Conservation (phyloP, 1,140 invertebrate species). For the Drosophila guanche region DNA sequence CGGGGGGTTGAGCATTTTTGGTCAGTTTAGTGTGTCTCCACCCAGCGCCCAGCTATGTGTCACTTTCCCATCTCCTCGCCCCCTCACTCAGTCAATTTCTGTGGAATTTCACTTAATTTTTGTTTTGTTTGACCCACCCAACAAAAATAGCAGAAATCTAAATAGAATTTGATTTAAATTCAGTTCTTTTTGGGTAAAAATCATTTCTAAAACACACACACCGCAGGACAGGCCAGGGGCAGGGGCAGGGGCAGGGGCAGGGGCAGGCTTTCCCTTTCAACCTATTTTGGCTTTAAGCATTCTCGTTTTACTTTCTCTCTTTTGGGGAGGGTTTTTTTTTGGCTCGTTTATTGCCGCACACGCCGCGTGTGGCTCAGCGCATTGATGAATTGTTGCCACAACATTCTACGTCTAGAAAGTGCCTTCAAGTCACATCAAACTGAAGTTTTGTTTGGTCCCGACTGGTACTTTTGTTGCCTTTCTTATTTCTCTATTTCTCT, state of each 20-base stretch:
- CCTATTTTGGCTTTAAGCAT: slow-evolving; percentile 21
- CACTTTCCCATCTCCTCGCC: background rate
- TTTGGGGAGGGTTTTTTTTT: background rate
- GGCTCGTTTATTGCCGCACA: slow-evolving; percentile 67
- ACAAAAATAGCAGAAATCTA: slow-evolving; percentile 19
- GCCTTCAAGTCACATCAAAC: slow-evolving; percentile 57
- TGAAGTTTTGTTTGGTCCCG: slow-evolving; percentile 49
- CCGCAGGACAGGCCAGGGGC: background rate
- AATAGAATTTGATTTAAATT: slow-evolving; percentile 43
- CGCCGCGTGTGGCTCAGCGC: slow-evolving; percentile 59
- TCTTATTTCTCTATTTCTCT: slow-evolving; percentile 34
- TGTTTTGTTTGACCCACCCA: slow-evolving; percentile 1
- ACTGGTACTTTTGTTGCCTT: slow-evolving; percentile 48
- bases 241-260: background rate
- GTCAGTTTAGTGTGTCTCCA: slow-evolving; percentile 38
- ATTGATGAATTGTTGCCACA: slow-evolving; percentile 76
- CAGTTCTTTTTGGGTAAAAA: slow-evolving; percentile 20
- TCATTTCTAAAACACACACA: slow-evolving; percentile 8
- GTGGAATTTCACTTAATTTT: slow-evolving; percentile 50
- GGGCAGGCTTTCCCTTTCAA: slow-evolving; percentile 1
- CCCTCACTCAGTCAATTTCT: slow-evolving; percentile 36
- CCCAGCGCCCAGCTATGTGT: too few species aligned
- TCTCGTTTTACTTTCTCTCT: slow-evolving; percentile 13
- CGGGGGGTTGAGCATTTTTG: slow-evolving; percentile 44
- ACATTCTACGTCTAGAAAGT: slow-evolving; percentile 7